Percentiles rank a stretch among this genome's conserved stretches.
phyloP scores from a whole-genome alignment of 2,113 vertebrate species.

The Ctenomys sociabilis region DNA sequence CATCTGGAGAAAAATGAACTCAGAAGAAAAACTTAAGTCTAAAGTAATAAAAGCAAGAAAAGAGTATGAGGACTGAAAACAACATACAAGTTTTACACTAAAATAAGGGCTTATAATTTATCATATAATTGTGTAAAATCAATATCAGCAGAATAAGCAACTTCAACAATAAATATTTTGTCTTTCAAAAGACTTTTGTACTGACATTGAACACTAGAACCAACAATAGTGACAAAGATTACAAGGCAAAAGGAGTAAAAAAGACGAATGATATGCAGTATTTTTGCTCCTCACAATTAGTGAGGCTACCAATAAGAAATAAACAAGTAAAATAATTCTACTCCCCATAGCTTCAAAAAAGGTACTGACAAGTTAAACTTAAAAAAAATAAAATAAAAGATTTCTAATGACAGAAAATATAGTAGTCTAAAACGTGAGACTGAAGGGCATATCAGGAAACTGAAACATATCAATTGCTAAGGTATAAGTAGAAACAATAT shows the following conservation, averaged over 20 bases:
- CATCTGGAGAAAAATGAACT: neutral
- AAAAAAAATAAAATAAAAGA: neutral
- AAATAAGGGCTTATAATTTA: neutral
- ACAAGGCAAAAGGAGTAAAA: neutral
- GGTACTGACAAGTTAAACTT: neutral
- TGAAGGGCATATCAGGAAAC: neutral
- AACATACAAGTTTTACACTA: neutral
- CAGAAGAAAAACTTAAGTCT: neutral
- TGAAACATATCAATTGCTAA: neutral
- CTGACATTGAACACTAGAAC: neutral
- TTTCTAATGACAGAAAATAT: neutral
- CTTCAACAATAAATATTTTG: neutral
- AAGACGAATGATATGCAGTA: neutral
- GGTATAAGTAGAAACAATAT: neutral
- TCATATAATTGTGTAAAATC: neutral
- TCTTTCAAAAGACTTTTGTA: neutral
- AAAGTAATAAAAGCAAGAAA: neutral
- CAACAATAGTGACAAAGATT: neutral
- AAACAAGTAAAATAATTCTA: neutral
- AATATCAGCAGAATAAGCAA: conserved; percentile 16
- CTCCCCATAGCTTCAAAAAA: neutral
- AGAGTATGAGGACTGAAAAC: neutral
- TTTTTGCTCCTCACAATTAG: neutral
- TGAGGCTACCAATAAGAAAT: neutral
- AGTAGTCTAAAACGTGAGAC: neutral